Evolutionary conservation across 2,888 invertebrate species (phyloP), one percentile per base, ranked within the genome.

Genomic region (Diaphora mendica): DNA sequence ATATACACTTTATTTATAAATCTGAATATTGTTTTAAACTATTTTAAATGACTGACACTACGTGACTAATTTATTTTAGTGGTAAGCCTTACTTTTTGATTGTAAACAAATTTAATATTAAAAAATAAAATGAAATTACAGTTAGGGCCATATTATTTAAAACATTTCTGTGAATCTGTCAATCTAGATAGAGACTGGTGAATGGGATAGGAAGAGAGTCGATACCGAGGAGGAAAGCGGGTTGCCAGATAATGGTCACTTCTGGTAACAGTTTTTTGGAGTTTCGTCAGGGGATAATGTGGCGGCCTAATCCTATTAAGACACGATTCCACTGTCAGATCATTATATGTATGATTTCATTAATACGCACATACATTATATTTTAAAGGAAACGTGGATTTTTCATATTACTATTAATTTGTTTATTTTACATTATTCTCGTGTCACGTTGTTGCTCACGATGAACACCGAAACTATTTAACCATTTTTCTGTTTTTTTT

Each of bases 1-100:
- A 83, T 84, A 68, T 64, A 83, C 71, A 62, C 76, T 73, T 70
- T 39, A 83, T 84, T 74, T 71, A 39, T 35, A 33, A 35, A 35
- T 35, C 35, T 65, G 62, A 35, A 39, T 65, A 71, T 65, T 73
- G 70, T 70, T 75, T 73, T 68, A 72, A 77, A 78, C 72, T 75
- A 73, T 70, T 67, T 30, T 30, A 77, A 74, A 77, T 65, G 75
- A n/a, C 23, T 70, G 69, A 13, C 65, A 33, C 35, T 68, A 77
- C 78, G 71, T 76, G 68, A 77, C 74, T 76, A 70, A 55, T 17
- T 64, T 48, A 64, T 51, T 72, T 39, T 8, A 51, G 51, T 8
- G 23, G 7, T 51, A 4, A 51, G 7, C 23, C 5, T 3, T 15
- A 51, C 20, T 51, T 51, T 51, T 23, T 51, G 2, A 51, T 4